Evolutionary conservation across 2,888 invertebrate species (phyloP).

Genomic region (Candidula unifasciata): DNA sequence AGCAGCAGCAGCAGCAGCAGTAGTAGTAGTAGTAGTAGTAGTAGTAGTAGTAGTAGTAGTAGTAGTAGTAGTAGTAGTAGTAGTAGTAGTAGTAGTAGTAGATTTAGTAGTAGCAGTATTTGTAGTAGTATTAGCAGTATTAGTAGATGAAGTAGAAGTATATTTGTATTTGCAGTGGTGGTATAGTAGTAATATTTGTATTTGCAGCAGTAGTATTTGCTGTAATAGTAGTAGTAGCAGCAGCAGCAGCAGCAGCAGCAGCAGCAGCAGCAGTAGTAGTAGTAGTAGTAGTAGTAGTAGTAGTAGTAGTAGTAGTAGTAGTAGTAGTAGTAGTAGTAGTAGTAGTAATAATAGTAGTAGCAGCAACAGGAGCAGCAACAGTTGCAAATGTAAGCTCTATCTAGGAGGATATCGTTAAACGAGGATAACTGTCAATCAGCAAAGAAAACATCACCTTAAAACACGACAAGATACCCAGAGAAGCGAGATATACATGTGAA

Average conservation of each 20-base stretch:
- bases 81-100: constrained; percentile 39
- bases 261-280: not conserved
- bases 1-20: not conserved
- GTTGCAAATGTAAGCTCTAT: not conserved
- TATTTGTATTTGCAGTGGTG: no score
- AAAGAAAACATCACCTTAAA: no score
- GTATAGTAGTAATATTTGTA: no score
- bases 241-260: not conserved
- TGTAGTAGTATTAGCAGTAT: not conserved
- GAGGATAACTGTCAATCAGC: no score
- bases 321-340: constrained; percentile 39
- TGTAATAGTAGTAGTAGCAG: no score
- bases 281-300: constrained; percentile 34
- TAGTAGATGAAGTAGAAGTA: no score
- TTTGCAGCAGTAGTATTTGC: no score
- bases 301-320: constrained; percentile 39
- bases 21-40: constrained; percentile 19
- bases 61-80: constrained; percentile 38
- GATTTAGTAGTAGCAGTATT: constrained; percentile 31
- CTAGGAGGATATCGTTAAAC: no score
- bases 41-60: constrained; percentile 30
- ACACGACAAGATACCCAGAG: no score
- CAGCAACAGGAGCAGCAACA: not conserved
- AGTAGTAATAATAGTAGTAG: constrained; percentile 33
- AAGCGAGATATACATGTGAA: no score